Evolutionary conservation across 2,888 invertebrate genomes (phyloP).

Genomic region (Pogonocherus hispidulus): DNA sequence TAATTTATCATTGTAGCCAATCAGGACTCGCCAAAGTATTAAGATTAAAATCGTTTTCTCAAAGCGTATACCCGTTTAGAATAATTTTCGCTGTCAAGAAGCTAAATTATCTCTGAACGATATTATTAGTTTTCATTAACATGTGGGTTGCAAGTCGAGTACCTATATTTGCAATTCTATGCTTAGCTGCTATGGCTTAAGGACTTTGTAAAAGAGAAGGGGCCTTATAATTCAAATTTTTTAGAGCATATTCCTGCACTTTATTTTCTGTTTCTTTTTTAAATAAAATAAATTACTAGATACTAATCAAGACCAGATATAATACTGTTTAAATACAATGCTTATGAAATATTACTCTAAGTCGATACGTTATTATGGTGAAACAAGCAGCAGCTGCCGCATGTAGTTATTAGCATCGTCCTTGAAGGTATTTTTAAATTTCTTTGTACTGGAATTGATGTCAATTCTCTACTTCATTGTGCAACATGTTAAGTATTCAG

Average conservation of each 20-base stretch:
- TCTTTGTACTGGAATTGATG: background rate
- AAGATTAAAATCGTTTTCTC: constrained; percentile 53
- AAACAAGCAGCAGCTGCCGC: background rate
- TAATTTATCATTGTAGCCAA: constrained; percentile 49
- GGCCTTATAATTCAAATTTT: background rate
- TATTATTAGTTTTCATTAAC: constrained; percentile 11
- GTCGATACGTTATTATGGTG: background rate
- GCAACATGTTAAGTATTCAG: background rate
- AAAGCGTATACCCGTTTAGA: constrained; percentile 41
- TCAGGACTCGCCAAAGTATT: constrained; percentile 49
- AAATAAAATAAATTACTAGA: background rate
- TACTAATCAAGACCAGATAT: background rate
- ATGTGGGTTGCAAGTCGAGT: constrained; percentile 8
- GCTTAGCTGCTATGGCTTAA: background rate
- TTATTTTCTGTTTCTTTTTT: background rate
- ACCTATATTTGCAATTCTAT: constrained; percentile 8
- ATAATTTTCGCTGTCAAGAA: constrained; percentile 17
- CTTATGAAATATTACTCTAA: background rate
- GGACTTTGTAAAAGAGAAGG: background rate
- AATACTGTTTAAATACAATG: background rate
- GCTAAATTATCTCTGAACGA: constrained; percentile 13
- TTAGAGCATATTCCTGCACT: background rate
- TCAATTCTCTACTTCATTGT: background rate
- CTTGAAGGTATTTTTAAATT: background rate
- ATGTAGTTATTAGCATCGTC: background rate